Percentiles rank a stretch among this genome's conserved stretches.
phyloP scores from a whole-genome alignment of 2,113 vertebrate genomes.

The Petromus typicus region DNA sequence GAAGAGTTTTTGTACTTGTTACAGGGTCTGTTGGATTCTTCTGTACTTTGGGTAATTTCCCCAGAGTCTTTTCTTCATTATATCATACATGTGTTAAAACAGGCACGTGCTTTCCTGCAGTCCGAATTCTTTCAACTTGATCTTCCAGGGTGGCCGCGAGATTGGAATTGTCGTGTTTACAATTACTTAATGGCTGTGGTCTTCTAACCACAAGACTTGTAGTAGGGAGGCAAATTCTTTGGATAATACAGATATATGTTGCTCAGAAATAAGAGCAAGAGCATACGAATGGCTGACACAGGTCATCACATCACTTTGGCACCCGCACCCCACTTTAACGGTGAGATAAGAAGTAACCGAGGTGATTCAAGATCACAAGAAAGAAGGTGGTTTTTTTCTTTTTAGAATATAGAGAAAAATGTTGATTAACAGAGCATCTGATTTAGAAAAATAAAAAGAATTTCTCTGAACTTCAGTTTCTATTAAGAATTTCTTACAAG shows the following conservation, averaged over 20 bases:
- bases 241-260: constrained; percentile 23
- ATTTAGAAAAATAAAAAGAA: neutral
- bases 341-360: constrained; percentile 1
- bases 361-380: neutral
- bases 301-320: neutral
- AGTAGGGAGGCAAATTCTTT: constrained; percentile 18
- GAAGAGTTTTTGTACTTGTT: constrained; percentile 63
- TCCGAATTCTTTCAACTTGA: constrained; percentile 45
- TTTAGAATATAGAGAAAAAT: neutral
- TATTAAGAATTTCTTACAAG: neutral
- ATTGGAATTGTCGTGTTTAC: neutral
- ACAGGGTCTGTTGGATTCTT: constrained; percentile 61
- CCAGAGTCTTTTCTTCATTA: constrained; percentile 34
- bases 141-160: neutral
- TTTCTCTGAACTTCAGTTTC: neutral
- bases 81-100: constrained; percentile 68
- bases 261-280: neutral
- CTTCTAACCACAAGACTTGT: constrained; percentile 35
- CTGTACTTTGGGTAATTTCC: constrained; percentile 62
- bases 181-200: neutral
- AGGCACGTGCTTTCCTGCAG: constrained; percentile 42
- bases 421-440: neutral
- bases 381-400: neutral
- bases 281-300: neutral
- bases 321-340: neutral